Conservation (phyloP, 2,113 vertebrate species). For the Sturnus vulgaris region DNA sequence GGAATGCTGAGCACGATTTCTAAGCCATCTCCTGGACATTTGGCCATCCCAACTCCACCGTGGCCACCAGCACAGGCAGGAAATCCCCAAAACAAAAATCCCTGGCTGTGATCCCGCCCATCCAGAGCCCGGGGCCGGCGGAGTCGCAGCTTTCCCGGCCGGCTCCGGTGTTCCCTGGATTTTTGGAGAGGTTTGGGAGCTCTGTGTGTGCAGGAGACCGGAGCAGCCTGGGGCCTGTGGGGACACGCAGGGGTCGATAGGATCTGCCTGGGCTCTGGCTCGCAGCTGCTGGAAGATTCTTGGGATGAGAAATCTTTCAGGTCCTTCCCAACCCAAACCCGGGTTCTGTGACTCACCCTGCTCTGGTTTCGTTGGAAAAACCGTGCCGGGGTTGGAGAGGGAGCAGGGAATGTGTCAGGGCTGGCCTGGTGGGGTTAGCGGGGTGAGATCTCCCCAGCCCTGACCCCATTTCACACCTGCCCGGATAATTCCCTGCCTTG, state of each 20-base stretch:
- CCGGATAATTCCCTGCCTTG: not conserved
- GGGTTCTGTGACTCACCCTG: not conserved
- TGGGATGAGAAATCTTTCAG: not conserved
- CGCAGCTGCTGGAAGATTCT: not conserved
- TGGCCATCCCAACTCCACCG: rapidly evolving
- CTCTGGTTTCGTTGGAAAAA: not conserved
- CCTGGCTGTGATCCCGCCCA: not conserved
- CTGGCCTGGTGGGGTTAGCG: not conserved
- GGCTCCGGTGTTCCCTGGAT: not conserved
- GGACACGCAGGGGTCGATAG: not conserved
- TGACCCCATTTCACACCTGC: conserved; percentile 7
- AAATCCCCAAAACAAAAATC: rapidly evolving
- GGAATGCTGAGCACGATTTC: not conserved
- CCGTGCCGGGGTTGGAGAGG: not conserved
- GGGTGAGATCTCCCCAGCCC: not conserved
- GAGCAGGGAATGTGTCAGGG: not conserved
- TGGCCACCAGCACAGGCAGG: not conserved
- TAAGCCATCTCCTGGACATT: rapidly evolving
- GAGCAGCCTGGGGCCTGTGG: not conserved
- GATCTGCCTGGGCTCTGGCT: not conserved
- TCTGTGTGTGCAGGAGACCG: not conserved
- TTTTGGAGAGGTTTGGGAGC: not conserved
- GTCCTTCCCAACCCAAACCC: not conserved
- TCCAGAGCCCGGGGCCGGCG: not conserved
- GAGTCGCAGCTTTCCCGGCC: not conserved